Evolutionary conservation across 2,888 invertebrate species (phyloP).

Genomic region (Odiellus spinosus): DNA sequence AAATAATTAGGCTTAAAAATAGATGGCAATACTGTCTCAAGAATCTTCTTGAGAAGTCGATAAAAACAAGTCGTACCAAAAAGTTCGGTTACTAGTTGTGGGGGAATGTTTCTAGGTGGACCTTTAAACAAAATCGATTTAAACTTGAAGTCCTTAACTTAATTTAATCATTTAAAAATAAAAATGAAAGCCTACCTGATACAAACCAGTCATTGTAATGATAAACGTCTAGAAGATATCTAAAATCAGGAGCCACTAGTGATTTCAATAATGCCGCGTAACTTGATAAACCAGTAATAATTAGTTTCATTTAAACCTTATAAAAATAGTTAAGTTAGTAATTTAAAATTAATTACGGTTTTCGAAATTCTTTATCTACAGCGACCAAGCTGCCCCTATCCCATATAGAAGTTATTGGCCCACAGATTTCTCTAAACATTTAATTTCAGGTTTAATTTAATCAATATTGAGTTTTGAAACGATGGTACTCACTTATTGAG

Average conservation of each 20-base stretch:
- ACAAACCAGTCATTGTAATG: slow-evolving; percentile 2
- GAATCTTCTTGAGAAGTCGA: too few species aligned
- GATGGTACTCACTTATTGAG: not conserved
- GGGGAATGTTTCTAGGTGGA: too few species aligned
- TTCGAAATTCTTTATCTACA: slow-evolving; percentile 16
- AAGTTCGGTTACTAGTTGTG: too few species aligned
- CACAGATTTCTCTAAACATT: slow-evolving; percentile 15
- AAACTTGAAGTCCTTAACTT: too few species aligned
- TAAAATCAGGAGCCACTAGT: not conserved
- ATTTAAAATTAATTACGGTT: slow-evolving; percentile 8
- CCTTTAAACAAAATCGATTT: too few species aligned
- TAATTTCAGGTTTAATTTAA: too few species aligned
- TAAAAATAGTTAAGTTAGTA: too few species aligned
- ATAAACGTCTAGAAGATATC: not conserved
- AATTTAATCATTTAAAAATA: not conserved
- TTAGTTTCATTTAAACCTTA: too few species aligned
- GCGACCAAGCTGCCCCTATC: slow-evolving; percentile 24
- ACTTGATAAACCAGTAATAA: not conserved
- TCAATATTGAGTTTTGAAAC: too few species aligned
- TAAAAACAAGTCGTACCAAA: too few species aligned
- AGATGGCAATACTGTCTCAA: too few species aligned
- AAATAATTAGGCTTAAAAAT: too few species aligned
- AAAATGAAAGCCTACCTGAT: not conserved
- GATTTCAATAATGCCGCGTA: not conserved
- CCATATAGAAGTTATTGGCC: slow-evolving; percentile 24